Evolutionary conservation across 2,888 invertebrate species (phyloP), one percentile per base, ranked within the genome.

Genomic region (Dasysyrphus albostriatus): DNA sequence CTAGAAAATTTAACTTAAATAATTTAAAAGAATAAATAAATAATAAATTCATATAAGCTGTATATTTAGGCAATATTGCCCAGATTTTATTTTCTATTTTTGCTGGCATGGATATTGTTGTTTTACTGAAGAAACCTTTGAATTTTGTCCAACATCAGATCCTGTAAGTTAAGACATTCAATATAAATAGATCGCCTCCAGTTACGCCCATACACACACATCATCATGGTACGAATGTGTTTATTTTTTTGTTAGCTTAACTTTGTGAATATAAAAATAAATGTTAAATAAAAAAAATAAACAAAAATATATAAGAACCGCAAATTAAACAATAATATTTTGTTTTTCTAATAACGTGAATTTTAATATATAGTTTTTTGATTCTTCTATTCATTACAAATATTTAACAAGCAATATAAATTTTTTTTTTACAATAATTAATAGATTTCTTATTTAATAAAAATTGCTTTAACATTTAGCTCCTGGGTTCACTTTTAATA

Each of bases 381-480:
- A 42, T 54, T 44, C 32, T 29, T 61, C 74, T 56, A 74, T 79
- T 58, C 42, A 70, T 75, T 79, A 84, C 16, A 80, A 59, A 69
- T 79, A 80, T 84, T 75, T 84, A 84, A 84, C 83, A 84, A 84
- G 83, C 83, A 75, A 84, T 84, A 80, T 75, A 83, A 75, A 74
- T 80, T 24, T 80, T 80, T 24, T 80, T 61, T 75, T 65, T 70
- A 58, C 39, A 67, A n/a, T 70, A 58, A 67, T 70, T 44, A 49
- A 70, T 61, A 81, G 42, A 69, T 12, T 82, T 72, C 44, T 70
- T 54, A 56, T 42, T 24, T 74, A 58, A 54, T 47, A 70, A 47
- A 61, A 61, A 42, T 67, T 67, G 49, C 49, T 54, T 63, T 49
- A 79, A 63, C 61, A 61, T 47, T 65, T 39, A 65, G n/a, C 47